Evolutionary conservation across 2,888 invertebrate species (phyloP).

Genomic region (Eurytoma californica): DNA sequence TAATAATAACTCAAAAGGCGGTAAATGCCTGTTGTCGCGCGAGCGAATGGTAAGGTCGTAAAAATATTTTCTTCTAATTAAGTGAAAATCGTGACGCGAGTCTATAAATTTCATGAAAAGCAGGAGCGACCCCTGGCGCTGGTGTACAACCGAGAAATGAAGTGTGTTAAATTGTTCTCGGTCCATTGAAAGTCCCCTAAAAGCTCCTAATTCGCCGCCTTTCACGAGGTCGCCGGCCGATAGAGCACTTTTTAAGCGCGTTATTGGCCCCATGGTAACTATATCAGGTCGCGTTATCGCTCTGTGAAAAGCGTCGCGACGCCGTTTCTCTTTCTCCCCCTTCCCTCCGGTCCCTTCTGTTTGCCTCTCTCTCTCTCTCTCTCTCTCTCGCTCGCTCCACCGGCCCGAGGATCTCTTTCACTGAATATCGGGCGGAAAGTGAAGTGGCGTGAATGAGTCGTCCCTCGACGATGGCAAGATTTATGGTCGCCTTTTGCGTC

Average conservation of each 20-base stretch:
- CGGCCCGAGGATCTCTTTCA: conserved; percentile 49
- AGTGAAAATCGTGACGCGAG: background rate
- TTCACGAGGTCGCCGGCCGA: conserved; percentile 8
- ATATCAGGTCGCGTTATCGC: conserved; percentile 50
- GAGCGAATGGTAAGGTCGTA: background rate
- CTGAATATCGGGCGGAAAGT: conserved; percentile 69
- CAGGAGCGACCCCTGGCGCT: background rate
- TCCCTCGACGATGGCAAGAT: conserved; percentile 74
- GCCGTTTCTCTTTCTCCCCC: background rate
- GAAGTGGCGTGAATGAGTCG: conserved; percentile 74
- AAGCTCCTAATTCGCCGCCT: conserved; percentile 32
- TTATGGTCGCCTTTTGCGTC: conserved; percentile 71
- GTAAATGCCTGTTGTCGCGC: background rate
- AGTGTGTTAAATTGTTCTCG: conserved; percentile 5
- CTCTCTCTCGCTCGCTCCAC: conserved; percentile 1
- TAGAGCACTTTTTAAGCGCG: conserved; percentile 33
- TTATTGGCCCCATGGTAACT: conserved; percentile 42
- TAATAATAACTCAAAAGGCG: too few species aligned
- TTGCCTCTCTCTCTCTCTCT: conserved; percentile 11
- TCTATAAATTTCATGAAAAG: conserved; percentile 3
- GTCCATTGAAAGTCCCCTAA: conserved; percentile 22
- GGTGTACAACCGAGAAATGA: background rate
- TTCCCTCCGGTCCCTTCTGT: background rate
- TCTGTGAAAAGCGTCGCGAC: conserved; percentile 42
- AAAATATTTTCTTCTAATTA: background rate